Percentiles rank a stretch among this genome's conserved stretches.
phyloP scores from a whole-genome alignment of 1,140 invertebrate species.

The Drosophila serrata region DNA sequence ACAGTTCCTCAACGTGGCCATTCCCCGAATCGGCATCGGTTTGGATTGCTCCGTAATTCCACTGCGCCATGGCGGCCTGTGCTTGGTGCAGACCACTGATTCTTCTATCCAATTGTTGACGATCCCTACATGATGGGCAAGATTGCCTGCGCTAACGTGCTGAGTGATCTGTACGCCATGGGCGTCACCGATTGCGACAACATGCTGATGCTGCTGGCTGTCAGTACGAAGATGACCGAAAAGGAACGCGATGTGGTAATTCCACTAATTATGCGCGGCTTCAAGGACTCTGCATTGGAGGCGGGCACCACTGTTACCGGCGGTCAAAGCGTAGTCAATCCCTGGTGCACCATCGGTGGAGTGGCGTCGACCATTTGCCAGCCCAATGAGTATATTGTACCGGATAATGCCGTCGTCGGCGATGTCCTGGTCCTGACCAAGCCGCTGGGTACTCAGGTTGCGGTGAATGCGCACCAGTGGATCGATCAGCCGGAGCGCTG shows the following conservation, averaged over 20 bases:
- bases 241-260: slow-evolving; percentile 98
- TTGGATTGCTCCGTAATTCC: slow-evolving; percentile 92
- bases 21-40: slow-evolving; percentile 93
- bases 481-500: slow-evolving; percentile 97
- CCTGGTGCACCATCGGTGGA: slow-evolving; percentile 99
- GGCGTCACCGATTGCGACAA: slow-evolving; percentile 99
- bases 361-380: slow-evolving; percentile 98
- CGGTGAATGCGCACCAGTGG: slow-evolving; percentile 99
- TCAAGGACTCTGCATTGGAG: slow-evolving; percentile 94
- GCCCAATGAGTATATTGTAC: slow-evolving; percentile 97
- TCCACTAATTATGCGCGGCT: slow-evolving; percentile 90
- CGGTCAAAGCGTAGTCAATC: slow-evolving; percentile 98
- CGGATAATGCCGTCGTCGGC: slow-evolving; percentile 97
- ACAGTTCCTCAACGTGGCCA: slow-evolving; percentile 95
- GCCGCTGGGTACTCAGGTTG: slow-evolving; percentile 98
- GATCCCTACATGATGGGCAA: slow-evolving; percentile 99
- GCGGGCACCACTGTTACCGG: slow-evolving; percentile 97
- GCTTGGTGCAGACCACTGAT: slow-evolving; percentile 98
- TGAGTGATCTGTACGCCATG: slow-evolving; percentile 99
- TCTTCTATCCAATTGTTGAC: slow-evolving; percentile 99
- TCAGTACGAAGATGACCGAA: slow-evolving; percentile 98
- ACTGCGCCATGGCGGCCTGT: slow-evolving; percentile 96
- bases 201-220: slow-evolving; percentile 99
- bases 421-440: slow-evolving; percentile 99
- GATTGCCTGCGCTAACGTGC: slow-evolving; percentile 99